Evolutionary conservation across 2,888 invertebrate species (phyloP).

Genomic region (Crocallis elinguaria): DNA sequence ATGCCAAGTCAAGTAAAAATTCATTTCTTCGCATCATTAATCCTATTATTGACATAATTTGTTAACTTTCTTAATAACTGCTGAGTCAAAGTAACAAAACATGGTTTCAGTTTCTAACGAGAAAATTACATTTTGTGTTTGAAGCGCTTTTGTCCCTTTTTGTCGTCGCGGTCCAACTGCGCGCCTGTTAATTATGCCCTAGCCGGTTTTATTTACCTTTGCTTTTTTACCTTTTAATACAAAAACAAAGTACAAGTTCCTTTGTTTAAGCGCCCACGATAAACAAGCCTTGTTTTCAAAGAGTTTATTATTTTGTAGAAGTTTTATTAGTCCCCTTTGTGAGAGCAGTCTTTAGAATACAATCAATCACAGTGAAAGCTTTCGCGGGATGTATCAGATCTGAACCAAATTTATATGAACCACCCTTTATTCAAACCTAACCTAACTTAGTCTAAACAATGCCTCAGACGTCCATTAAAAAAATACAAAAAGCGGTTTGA

Average conservation of each 20-base stretch:
- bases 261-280: slow-evolving; percentile 2
- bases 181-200: slow-evolving; percentile 14
- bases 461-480: too few relatives aligned
- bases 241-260: slow-evolving; percentile 8
- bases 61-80: slow-evolving; percentile 28
- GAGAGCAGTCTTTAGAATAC: not conserved
- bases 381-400: too few relatives aligned
- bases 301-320: slow-evolving; percentile 2
- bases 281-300: not conserved
- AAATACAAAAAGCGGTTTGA: too few relatives aligned
- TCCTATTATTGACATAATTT: slow-evolving; percentile 38
- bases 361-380: not conserved
- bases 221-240: slow-evolving; percentile 18
- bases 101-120: slow-evolving; percentile 17
- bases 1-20: slow-evolving; percentile 35
- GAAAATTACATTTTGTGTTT: slow-evolving; percentile 27
- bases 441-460: too few relatives aligned
- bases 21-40: slow-evolving; percentile 36
- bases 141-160: slow-evolving; percentile 14
- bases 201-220: slow-evolving; percentile 10
- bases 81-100: slow-evolving; percentile 18
- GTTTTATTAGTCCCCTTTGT: not conserved
- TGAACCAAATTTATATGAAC: too few relatives aligned
- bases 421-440: too few relatives aligned
- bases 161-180: slow-evolving; percentile 7